Conservation (phyloP, 2,888 invertebrate genomes). For the Habrosyne pyritoides region DNA sequence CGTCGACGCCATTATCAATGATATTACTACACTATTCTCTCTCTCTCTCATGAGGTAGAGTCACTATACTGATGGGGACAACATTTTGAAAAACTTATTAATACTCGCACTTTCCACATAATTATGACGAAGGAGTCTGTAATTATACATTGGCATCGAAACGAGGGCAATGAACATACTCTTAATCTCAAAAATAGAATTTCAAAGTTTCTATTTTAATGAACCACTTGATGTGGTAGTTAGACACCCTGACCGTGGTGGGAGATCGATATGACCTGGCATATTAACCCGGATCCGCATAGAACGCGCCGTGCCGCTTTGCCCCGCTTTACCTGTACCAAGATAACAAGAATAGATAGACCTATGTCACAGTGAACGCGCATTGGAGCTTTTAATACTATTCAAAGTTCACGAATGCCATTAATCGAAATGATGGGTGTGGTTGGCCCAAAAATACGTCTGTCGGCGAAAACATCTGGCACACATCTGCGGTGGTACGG, state of each 20-base stretch:
- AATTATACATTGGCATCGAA: background rate
- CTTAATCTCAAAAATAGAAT: background rate
- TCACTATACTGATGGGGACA: background rate
- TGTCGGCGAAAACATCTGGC: slow-evolving; percentile 6
- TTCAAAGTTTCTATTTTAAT: slow-evolving; percentile 24
- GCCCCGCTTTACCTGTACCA: slow-evolving; percentile 55
- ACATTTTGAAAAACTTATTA: background rate
- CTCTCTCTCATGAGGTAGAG: too few species aligned
- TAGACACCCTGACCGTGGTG: slow-evolving; percentile 48
- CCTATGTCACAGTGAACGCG: background rate
- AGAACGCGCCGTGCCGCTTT: slow-evolving; percentile 39
- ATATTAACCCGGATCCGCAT: slow-evolving; percentile 64
- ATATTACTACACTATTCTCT: too few species aligned
- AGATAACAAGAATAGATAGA: background rate
- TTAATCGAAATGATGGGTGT: background rate
- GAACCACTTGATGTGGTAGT: slow-evolving; percentile 22
- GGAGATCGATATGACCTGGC: slow-evolving; percentile 54
- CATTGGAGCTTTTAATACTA: background rate
- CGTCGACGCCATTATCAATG: too few species aligned
- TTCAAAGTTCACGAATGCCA: background rate
- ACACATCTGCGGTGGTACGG: background rate
- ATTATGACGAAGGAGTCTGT: background rate
- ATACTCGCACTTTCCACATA: too few species aligned
- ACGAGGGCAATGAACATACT: background rate
- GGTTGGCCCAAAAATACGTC: slow-evolving; percentile 5